Percentiles rank a stretch among this genome's conserved stretches.
Evolutionary conservation across 2,888 invertebrate species (phyloP).

Genomic region (Lasioglossum malachurum): DNA sequence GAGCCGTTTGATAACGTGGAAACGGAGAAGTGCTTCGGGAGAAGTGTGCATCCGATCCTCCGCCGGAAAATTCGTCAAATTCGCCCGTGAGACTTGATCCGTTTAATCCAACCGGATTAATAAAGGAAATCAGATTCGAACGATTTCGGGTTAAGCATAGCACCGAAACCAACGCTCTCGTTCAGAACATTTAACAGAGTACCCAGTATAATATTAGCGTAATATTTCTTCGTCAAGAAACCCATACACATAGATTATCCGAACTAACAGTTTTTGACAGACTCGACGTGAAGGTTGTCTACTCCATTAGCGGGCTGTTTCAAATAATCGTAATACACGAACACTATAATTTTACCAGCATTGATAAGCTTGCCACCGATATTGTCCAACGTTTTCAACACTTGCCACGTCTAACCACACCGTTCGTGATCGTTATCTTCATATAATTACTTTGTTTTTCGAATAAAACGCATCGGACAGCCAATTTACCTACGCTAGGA

Average conservation of each 20-base stretch:
- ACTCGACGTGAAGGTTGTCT: conserved; percentile 34
- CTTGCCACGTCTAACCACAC: conserved; percentile 31
- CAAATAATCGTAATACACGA: conserved; percentile 54
- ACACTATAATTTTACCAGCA: conserved; percentile 40
- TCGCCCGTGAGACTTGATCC: no score
- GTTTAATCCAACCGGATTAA: background rate
- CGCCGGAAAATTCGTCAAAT: background rate
- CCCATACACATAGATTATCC: background rate
- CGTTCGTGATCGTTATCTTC: conserved; percentile 42
- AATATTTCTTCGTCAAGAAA: background rate
- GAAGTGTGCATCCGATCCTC: conserved; percentile 11
- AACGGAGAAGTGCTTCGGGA: conserved; percentile 9
- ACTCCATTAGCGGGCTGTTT: conserved; percentile 34
- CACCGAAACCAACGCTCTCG: background rate
- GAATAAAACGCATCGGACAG: conserved; percentile 47
- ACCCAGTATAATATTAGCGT: background rate
- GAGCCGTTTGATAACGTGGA: conserved; percentile 41
- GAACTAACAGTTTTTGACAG: background rate
- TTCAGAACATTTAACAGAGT: background rate
- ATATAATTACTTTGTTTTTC: conserved; percentile 56
- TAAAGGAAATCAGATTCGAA: background rate
- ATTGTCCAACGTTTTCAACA: conserved; percentile 49
- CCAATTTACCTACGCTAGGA: conserved; percentile 37
- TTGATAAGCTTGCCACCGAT: conserved; percentile 45
- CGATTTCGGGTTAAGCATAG: background rate